Percentiles rank a stretch among this genome's conserved stretches.
These are phyloP conservation scores for Cebuella pygmaea DNA, from an alignment of 2,797 vertebrate genomes.

Conservation along the genomic window DNA sequence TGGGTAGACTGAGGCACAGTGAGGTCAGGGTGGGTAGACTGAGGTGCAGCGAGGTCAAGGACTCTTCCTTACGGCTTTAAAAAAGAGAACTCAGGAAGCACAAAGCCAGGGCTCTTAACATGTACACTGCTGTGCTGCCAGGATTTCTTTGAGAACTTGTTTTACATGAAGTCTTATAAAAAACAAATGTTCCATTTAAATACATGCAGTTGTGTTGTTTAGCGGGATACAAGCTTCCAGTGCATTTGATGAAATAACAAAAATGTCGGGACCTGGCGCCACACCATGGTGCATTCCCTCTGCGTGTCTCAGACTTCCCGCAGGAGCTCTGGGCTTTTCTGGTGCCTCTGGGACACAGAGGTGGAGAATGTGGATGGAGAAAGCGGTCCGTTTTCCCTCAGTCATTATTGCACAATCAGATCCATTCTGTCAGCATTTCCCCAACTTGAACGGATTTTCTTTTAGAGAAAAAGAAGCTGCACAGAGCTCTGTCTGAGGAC, in stretches of 20 bases:
- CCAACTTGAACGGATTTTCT: background rate
- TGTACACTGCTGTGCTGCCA: background rate
- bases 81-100: background rate
- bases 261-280: background rate
- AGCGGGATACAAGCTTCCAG: background rate
- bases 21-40: background rate
- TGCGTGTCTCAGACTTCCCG: background rate
- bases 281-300: background rate
- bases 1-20: background rate
- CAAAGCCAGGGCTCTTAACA: background rate
- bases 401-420: background rate
- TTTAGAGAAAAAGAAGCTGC: background rate
- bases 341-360: background rate
- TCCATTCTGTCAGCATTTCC: background rate
- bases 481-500: background rate
- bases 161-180: background rate
- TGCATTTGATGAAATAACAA: background rate
- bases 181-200: background rate
- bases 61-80: background rate
- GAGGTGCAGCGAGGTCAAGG: background rate
- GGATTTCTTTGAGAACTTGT: background rate
- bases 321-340: background rate
- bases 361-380: background rate
- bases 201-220: background rate
- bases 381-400: background rate